A percentile compares a stretch with the other conserved stretches of the same genome.
Conservation (phyloP, 2,888 invertebrate genomes). For the Nemotelus nigrinus region DNA sequence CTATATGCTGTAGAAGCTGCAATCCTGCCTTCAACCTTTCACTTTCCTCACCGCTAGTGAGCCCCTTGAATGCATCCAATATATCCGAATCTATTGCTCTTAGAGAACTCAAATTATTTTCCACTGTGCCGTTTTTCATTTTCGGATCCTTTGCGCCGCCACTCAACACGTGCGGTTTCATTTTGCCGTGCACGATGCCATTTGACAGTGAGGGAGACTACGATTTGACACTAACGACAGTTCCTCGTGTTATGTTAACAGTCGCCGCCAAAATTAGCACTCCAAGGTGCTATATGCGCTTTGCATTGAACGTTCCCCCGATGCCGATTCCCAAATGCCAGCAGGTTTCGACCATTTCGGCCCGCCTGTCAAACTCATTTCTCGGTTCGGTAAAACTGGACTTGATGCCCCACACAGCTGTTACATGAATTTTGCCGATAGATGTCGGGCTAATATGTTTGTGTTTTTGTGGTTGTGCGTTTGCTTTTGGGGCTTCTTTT, state of each 20-base stretch:
- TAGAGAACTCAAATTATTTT: conserved; percentile 12
- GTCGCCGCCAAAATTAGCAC: neutral
- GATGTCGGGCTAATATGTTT: too few species aligned
- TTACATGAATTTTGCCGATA: too few species aligned
- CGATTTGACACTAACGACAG: neutral
- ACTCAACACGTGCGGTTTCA: conserved; percentile 37
- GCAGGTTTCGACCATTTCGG: neutral
- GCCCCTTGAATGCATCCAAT: conserved; percentile 57
- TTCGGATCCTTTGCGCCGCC: neutral
- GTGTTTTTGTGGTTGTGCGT: too few species aligned
- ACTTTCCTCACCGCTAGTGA: conserved; percentile 55
- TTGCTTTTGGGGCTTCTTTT: too few species aligned
- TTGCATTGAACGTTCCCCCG: neutral
- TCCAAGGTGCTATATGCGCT: neutral
- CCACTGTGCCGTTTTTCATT: neutral
- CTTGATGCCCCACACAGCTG: too few species aligned
- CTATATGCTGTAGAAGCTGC: conserved; percentile 55
- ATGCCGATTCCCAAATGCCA: neutral
- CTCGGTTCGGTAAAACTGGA: too few species aligned
- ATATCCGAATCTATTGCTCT: conserved; percentile 54
- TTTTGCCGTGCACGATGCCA: neutral
- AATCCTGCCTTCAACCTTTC: conserved; percentile 55
- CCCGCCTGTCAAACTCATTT: neutral
- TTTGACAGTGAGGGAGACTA: neutral
- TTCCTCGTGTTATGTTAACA: neutral